phyloP scores from a whole-genome alignment of 2,797 vertebrate species.

The Pipistrellus pygmaeus region DNA sequence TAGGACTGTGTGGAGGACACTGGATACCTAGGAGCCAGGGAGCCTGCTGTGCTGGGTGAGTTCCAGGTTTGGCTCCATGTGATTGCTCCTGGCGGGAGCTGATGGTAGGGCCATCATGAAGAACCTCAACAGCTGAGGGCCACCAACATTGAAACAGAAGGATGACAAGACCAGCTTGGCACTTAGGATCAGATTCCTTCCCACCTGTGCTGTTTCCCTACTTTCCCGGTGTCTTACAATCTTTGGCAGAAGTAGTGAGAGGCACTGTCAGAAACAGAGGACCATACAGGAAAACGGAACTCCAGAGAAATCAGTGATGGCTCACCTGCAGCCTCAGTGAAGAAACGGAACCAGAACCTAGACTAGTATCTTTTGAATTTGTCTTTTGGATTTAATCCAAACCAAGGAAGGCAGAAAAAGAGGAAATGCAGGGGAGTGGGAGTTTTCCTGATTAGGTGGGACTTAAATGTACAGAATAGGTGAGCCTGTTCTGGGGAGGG shows the following conservation, averaged over 20 bases:
- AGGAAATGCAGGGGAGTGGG: not conserved
- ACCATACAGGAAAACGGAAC: not conserved
- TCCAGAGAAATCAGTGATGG: not conserved
- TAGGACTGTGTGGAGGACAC: not conserved
- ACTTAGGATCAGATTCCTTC: not conserved
- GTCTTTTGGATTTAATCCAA: not conserved
- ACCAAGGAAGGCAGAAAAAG: not conserved
- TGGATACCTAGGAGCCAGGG: no score
- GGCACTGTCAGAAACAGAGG: not conserved
- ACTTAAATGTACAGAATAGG: not conserved
- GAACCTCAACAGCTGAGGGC: not conserved
- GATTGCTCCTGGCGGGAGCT: not conserved
- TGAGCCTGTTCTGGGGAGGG: not conserved
- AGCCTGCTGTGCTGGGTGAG: not conserved
- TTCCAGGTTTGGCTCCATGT: not conserved
- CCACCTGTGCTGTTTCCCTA: not conserved
- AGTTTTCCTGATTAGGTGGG: not conserved
- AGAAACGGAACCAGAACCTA: not conserved
- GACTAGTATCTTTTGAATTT: not conserved
- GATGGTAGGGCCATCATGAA: not conserved
- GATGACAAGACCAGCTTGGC: not conserved
- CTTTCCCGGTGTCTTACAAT: not conserved
- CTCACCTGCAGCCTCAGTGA: not conserved
- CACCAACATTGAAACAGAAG: not conserved
- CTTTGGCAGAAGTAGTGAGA: not conserved